Conservation (phyloP, 2,888 invertebrate genomes). For the Epinotia bilunana region DNA sequence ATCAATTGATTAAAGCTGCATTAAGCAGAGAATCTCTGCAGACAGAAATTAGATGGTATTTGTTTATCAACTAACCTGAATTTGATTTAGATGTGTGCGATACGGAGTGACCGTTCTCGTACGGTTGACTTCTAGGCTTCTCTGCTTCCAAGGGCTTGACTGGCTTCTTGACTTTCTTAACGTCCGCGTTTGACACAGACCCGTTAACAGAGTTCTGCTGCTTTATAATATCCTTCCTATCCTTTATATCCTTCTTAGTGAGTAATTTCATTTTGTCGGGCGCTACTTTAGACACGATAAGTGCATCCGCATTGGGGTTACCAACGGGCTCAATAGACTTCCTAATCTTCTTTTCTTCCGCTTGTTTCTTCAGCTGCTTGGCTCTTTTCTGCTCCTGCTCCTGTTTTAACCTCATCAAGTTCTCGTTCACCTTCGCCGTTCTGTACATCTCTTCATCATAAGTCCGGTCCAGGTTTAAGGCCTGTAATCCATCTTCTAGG, state of each 20-base stretch:
- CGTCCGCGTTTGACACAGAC: slow-evolving; percentile 59
- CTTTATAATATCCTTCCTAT: slow-evolving; percentile 72
- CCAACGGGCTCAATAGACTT: slow-evolving; percentile 71
- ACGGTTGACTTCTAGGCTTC: slow-evolving; percentile 60
- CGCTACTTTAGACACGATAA: slow-evolving; percentile 68
- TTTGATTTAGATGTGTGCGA: slow-evolving; percentile 63
- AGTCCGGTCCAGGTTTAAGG: slow-evolving; percentile 77
- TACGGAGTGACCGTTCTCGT: slow-evolving; percentile 69
- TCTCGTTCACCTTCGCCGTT: slow-evolving; percentile 82
- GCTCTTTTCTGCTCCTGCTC: slow-evolving; percentile 73
- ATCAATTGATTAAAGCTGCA: background rate
- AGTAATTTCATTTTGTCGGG: slow-evolving; percentile 75
- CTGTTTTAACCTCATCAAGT: slow-evolving; percentile 74
- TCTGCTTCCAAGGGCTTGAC: slow-evolving; percentile 67
- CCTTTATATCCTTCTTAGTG: slow-evolving; percentile 75
- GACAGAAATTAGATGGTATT: background rate
- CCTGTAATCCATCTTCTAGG: slow-evolving; percentile 84
- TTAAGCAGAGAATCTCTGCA: background rate
- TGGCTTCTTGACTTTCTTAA: slow-evolving; percentile 71
- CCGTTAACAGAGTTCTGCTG: slow-evolving; percentile 72
- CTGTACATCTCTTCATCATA: slow-evolving; percentile 75
- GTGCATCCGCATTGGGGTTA: slow-evolving; percentile 71
- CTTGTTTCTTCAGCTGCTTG: slow-evolving; percentile 66
- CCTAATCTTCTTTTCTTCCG: slow-evolving; percentile 66
- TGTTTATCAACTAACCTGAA: slow-evolving; percentile 58